Evolutionary conservation across 2,888 invertebrate genomes (phyloP).

Genomic region (Rotaria macrura): DNA sequence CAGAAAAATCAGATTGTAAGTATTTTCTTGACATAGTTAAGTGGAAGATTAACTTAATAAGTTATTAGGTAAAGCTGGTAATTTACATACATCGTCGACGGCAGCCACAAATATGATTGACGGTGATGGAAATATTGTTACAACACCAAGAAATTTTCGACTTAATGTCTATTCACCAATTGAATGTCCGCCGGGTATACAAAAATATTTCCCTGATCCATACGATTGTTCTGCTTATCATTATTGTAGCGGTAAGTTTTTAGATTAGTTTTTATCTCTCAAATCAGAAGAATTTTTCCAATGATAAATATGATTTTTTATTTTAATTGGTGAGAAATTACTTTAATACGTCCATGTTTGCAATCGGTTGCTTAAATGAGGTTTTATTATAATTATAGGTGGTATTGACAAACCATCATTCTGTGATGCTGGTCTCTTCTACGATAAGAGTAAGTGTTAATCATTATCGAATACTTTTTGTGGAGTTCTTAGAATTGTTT

Average conservation of each 20-base stretch:
- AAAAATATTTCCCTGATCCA: conserved; percentile 30
- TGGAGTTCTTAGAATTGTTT: too few relatives aligned
- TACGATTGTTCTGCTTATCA: conserved; percentile 33
- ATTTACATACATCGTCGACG: conserved; percentile 23
- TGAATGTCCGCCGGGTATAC: conserved; percentile 23
- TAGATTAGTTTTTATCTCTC: too few relatives aligned
- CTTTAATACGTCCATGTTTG: too few relatives aligned
- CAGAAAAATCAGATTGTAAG: conserved; percentile 19
- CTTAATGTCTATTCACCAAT: conserved; percentile 18
- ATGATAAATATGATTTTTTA: too few relatives aligned
- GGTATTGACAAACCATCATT: conserved; percentile 27
- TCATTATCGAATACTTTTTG: too few relatives aligned
- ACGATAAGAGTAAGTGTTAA: conserved; percentile 23
- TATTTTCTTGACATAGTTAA: not conserved
- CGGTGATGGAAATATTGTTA: conserved; percentile 14
- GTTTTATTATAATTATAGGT: not conserved
- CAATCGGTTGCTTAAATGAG: too few relatives aligned
- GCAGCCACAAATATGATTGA: conserved; percentile 10
- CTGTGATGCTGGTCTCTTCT: conserved; percentile 33
- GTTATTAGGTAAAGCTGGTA: not conserved
- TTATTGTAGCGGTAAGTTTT: conserved; percentile 26
- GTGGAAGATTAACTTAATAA: not conserved
- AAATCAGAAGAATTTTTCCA: too few relatives aligned
- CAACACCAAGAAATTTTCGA: not conserved
- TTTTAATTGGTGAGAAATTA: too few relatives aligned